These are phyloP conservation scores for Chaenocephalus aceratus DNA, from an alignment of 2,113 vertebrate genomes.

Conservation along the genomic window DNA sequence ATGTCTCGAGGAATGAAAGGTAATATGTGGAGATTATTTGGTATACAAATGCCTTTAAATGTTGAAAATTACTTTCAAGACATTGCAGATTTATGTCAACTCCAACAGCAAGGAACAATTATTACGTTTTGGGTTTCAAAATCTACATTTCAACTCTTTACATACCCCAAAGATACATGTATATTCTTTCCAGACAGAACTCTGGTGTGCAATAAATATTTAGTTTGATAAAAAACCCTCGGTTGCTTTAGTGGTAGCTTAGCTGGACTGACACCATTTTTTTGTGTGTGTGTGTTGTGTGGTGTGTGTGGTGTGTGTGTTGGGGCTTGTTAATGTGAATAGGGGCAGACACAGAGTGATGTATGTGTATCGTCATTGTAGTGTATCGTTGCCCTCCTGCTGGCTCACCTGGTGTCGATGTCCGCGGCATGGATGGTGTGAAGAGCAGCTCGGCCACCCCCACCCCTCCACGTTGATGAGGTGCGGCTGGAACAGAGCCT, in stretches of 20 bases:
- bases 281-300: not conserved
- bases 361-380: not conserved
- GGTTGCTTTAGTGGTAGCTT: not conserved
- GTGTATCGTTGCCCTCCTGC: not conserved
- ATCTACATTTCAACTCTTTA: not conserved
- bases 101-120: not conserved
- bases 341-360: not conserved
- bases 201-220: not conserved
- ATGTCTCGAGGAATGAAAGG: too few relatives aligned
- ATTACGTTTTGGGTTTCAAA: not conserved
- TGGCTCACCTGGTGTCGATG: constrained; percentile 94
- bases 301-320: not conserved
- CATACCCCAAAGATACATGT: constrained; percentile 5
- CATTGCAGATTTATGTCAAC: not conserved
- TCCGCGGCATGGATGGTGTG: constrained; percentile 98
- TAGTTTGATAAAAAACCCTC: not conserved
- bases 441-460: constrained; percentile 98
- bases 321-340: not conserved
- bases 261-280: not conserved
- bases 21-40: too few relatives aligned
- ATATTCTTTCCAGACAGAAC: constrained; percentile 24
- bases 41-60: not conserved
- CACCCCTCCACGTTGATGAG: constrained; percentile 98
- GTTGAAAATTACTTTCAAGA: not conserved
- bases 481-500: constrained; percentile 98